Percentiles rank a stretch among this genome's conserved stretches.
Evolutionary conservation across 35 echinoderm and acorn worm species (phyloP).

Genomic region (Ophioderma brevispina): DNA sequence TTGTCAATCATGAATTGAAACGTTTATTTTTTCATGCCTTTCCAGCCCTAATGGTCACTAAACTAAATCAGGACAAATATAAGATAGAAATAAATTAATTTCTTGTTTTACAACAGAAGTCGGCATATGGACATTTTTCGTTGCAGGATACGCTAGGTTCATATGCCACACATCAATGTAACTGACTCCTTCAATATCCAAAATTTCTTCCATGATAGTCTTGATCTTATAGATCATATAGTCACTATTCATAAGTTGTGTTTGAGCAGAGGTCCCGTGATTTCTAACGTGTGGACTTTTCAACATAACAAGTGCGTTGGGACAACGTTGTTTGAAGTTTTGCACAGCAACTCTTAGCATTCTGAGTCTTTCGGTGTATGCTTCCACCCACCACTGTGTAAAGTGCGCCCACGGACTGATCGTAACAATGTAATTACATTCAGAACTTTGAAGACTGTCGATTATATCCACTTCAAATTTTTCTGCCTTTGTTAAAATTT

Average conservation of each 20-base stretch:
- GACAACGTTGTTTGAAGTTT: constrained; percentile 23
- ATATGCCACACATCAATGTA: constrained; percentile 41
- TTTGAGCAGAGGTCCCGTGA: background rate
- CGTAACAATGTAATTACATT: constrained; percentile 35
- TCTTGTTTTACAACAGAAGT: constrained; percentile 13
- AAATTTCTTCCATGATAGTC: background rate
- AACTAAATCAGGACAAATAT: constrained; percentile 35
- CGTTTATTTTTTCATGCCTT: too few relatives aligned
- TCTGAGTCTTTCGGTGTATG: background rate
- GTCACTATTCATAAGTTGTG: constrained; percentile 21
- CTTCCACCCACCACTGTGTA: constrained; percentile 1
- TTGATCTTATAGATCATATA: constrained; percentile 11
- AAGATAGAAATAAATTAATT: constrained; percentile 19
- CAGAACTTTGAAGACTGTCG: background rate
- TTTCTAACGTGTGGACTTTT: constrained; percentile 38
- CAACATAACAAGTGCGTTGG: constrained; percentile 1
- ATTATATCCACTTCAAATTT: background rate
- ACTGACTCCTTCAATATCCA: constrained; percentile 8
- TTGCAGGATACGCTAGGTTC: constrained; percentile 25
- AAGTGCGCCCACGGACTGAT: constrained; percentile 66
- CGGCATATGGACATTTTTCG: constrained; percentile 48
- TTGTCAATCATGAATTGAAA: too few relatives aligned
- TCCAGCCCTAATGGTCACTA: too few relatives aligned
- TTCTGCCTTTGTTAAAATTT: background rate
- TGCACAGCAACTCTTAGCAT: constrained; percentile 2